Conservation (phyloP, 2,888 invertebrate genomes). For the Drosophila kuntzei region DNA sequence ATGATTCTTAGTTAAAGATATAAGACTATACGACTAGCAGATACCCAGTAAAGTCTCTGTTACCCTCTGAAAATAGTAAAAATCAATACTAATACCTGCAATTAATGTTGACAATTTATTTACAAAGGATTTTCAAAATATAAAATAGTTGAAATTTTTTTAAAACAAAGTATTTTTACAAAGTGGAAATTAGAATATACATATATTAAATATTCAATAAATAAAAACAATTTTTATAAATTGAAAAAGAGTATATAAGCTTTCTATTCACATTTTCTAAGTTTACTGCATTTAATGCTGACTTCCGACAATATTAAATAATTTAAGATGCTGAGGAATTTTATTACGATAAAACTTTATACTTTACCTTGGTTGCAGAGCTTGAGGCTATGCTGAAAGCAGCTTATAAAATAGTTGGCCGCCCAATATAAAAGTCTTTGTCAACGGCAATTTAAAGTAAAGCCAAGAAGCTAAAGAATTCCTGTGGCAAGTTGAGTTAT, state of each 20-base stretch:
- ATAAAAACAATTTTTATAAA: background rate
- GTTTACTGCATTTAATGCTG: background rate
- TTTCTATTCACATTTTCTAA: background rate
- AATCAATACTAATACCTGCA: no score
- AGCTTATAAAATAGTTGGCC: conserved; percentile 24
- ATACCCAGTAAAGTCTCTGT: no score
- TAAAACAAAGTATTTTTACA: no score
- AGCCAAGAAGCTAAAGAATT: conserved; percentile 21
- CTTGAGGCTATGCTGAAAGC: conserved; percentile 19
- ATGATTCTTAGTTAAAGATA: no score
- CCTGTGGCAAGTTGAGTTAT: conserved; percentile 24
- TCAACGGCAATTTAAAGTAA: conserved; percentile 33
- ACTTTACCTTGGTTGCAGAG: background rate
- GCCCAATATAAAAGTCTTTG: conserved; percentile 22
- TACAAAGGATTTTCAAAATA: no score
- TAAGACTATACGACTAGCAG: background rate
- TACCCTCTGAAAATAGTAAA: no score
- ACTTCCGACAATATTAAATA: conserved; percentile 6
- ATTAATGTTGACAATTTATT: no score
- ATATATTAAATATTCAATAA: no score
- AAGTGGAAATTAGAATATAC: no score
- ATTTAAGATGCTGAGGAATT: conserved; percentile 16
- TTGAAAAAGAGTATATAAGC: background rate
- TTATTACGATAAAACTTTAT: conserved; percentile 17
- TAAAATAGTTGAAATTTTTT: no score